Evolutionary conservation across 2,113 vertebrate species (phyloP).

Genomic region (Eulacestoma nigropectus): DNA sequence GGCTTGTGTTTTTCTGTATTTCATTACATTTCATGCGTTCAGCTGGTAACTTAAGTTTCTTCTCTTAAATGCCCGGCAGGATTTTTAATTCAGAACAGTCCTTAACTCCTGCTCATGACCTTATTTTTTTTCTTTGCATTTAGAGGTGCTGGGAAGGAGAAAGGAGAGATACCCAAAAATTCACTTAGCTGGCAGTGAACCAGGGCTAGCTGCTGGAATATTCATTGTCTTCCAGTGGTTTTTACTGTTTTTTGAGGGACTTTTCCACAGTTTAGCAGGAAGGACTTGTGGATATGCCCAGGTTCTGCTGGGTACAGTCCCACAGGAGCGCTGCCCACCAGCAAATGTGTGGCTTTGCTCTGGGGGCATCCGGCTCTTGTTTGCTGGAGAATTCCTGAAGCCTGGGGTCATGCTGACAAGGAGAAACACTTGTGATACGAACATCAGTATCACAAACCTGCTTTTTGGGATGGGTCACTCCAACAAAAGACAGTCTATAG

Average conservation of each 20-base stretch:
- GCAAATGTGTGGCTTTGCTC: neutral
- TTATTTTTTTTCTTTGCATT: neutral
- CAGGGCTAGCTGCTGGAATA: neutral
- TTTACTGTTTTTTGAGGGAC: neutral
- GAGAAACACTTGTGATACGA: neutral
- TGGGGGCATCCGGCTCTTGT: neutral
- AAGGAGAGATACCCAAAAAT: neutral
- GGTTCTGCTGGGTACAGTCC: neutral
- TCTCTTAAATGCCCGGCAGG: neutral
- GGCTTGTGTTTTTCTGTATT: neutral
- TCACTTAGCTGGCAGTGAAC: neutral
- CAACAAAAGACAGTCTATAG: neutral
- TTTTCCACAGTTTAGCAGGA: neutral
- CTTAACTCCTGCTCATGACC: neutral
- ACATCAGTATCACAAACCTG: neutral
- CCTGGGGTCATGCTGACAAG: neutral
- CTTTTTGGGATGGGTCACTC: neutral
- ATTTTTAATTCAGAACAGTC: neutral
- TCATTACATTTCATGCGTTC: neutral
- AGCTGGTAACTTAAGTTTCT: neutral
- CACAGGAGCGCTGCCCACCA: neutral
- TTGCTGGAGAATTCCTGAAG: neutral
- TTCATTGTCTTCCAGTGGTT: neutral
- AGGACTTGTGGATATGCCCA: neutral
- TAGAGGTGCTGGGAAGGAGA: neutral